Evolutionary conservation across 2,888 invertebrate species (phyloP).

Genomic region (Zonitis immaculata): DNA sequence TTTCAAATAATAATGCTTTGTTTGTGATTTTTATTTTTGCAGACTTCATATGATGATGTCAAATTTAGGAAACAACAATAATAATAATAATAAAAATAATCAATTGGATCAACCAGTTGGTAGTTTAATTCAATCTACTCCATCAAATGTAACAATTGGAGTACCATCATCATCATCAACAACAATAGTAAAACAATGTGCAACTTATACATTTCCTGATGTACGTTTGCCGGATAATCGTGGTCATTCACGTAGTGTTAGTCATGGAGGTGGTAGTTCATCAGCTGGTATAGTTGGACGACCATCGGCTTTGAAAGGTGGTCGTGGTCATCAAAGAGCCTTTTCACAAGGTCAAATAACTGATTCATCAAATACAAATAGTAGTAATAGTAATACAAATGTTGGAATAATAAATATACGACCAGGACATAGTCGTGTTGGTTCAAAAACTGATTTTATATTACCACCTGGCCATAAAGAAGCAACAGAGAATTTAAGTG

Average conservation of each 20-base stretch:
- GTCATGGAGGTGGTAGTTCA: conserved; percentile 69
- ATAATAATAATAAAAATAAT: neutral
- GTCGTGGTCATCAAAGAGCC: conserved; percentile 58
- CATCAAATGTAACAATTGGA: neutral
- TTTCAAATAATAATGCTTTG: neutral
- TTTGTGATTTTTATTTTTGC: conserved; percentile 34
- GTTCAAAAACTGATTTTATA: conserved; percentile 85
- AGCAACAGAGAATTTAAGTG: conserved; percentile 37
- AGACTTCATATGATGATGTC: conserved; percentile 68
- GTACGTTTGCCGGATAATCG: conserved; percentile 33
- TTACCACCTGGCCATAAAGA: conserved; percentile 83
- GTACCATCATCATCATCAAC: conserved; percentile 8
- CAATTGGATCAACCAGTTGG: conserved; percentile 45
- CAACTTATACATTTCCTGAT: conserved; percentile 48
- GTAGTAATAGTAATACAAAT: conserved; percentile 1
- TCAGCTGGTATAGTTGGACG: conserved; percentile 50
- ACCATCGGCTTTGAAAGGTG: conserved; percentile 68
- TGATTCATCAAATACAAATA: conserved; percentile 29
- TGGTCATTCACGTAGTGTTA: conserved; percentile 56
- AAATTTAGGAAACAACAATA: conserved; percentile 56
- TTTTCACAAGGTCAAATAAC: conserved; percentile 61
- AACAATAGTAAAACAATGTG: conserved; percentile 30
- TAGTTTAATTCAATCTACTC: conserved; percentile 29
- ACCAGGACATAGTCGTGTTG: conserved; percentile 73
- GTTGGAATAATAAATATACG: conserved; percentile 2